Evolutionary conservation across 2,888 invertebrate genomes (phyloP), one percentile per base, ranked within the genome.

Genomic region (Neoascia interrupta): DNA sequence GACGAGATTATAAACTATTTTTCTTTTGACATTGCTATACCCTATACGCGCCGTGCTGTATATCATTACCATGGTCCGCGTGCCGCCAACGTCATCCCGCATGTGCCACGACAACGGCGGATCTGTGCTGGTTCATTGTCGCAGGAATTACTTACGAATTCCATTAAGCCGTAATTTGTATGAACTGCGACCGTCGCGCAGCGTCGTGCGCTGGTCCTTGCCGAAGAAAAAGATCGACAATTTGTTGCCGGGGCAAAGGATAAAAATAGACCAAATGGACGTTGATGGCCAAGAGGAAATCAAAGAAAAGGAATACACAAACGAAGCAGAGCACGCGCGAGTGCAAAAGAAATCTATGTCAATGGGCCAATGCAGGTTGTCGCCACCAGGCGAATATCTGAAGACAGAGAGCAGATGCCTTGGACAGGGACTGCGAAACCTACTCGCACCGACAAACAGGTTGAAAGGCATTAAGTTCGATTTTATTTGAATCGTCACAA

Each of bases 401-500:
- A n/a, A n/a, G n/a, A n/a, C n/a, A n/a, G n/a, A n/a, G n/a, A n/a
- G 60, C 51, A 49, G 60, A 70, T 58, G 34, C 15, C 11, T 8
- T 16, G 10, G 16, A 41, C 63, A 75, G 54, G 49, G 63, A 69
- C 31, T 31, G 31, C 31, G 2, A 5, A 26, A 37, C 19, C 23
- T 26, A 6, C 8, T n/a, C 28, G 26, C 49, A 43, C 37, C 45
- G 19, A 53, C 53, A 36, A 79, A 61, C 73, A 72, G 60, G 60
- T 72, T 79, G 72, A 72, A 73, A 73, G 64, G 73, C 61, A 73
- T 73, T 79, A 79, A 79, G 54, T 73, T 79, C 73, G 79, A 79
- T 79, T 79, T 79, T 79, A 73, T 73, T 79, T 73, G 61, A 79
- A 73, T 73, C 66, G 73, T 63, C 66, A 68, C 79, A 73, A 76